A percentile compares a stretch with the other conserved stretches of the same genome.
phyloP scores from a whole-genome alignment of 2,797 vertebrate genomes.

The Pogoniulus pusillus region DNA sequence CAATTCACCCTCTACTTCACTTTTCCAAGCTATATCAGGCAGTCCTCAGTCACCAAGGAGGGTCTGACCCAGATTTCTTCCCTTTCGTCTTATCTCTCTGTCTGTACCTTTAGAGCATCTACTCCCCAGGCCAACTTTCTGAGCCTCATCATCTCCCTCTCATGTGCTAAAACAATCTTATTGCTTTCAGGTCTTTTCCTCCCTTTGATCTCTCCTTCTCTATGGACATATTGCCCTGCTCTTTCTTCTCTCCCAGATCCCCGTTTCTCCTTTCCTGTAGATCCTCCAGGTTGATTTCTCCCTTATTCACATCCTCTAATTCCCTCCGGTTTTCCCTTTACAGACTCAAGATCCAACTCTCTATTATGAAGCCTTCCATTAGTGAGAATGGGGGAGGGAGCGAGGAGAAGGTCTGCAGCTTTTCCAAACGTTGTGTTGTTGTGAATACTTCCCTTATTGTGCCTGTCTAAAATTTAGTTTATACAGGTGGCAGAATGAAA shows the following conservation, averaged over 20 bases:
- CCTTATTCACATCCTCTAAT: background rate
- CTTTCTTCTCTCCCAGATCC: conserved; percentile 33
- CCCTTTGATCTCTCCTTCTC: background rate
- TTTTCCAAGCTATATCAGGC: background rate
- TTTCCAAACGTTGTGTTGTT: conserved; percentile 48
- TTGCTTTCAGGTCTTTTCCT: conserved; percentile 56
- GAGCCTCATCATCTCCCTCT: conserved; percentile 45
- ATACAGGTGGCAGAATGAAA: conserved; percentile 77
- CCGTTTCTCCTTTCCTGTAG: conserved; percentile 1
- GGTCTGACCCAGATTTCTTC: conserved; percentile 44
- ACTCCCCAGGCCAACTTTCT: conserved; percentile 47
- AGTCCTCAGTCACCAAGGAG: conserved; percentile 39
- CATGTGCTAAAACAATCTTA: conserved; percentile 38
- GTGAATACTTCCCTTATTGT: conserved; percentile 48
- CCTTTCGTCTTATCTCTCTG: conserved; percentile 3
- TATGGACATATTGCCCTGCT: conserved; percentile 36
- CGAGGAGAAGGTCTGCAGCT: conserved; percentile 1
- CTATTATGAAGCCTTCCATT: background rate
- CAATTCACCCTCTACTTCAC: background rate
- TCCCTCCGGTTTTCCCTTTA: conserved; percentile 53
- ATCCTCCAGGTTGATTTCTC: conserved; percentile 52
- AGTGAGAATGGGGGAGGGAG: conserved; percentile 19
- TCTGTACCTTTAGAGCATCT: background rate
- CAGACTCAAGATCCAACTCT: conserved; percentile 7
- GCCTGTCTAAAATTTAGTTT: conserved; percentile 66